Conservation (phyloP, 2,797 vertebrate species). For the Pantherophis alleghaniensis region DNA sequence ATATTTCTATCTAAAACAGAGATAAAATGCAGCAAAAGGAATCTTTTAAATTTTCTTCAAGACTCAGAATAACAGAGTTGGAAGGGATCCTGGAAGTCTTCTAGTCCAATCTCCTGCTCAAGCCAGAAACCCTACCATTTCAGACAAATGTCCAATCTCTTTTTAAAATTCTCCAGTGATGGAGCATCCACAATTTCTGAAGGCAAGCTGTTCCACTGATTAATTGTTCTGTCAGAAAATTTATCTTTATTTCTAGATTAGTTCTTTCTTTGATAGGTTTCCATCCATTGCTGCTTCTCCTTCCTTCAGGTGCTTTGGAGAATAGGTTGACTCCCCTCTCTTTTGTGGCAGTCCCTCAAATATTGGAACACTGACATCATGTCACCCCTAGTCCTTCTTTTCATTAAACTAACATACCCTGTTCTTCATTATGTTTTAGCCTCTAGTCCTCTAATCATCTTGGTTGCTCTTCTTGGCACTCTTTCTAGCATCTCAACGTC, state of each 20-base stretch:
- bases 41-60: not conserved
- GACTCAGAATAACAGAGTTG: not conserved
- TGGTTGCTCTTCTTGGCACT: not conserved
- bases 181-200: too few species aligned
- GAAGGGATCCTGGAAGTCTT: not conserved
- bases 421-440: not conserved
- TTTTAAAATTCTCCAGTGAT: too few species aligned
- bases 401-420: not conserved
- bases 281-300: not conserved
- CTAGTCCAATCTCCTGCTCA: not conserved
- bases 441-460: not conserved
- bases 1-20: not conserved
- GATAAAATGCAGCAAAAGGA: not conserved
- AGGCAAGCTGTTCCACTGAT: too few species aligned
- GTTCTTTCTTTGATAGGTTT: too few species aligned
- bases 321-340: not conserved
- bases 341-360: not conserved
- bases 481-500: too few species aligned
- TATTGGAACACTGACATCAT: not conserved
- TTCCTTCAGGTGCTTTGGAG: not conserved
- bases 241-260: too few species aligned
- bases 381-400: not conserved
- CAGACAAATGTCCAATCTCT: too few species aligned
- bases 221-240: too few species aligned
- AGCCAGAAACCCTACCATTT: too few species aligned